phyloP scores from a whole-genome alignment of 2,888 invertebrate genomes.

The Cantharis rustica region DNA sequence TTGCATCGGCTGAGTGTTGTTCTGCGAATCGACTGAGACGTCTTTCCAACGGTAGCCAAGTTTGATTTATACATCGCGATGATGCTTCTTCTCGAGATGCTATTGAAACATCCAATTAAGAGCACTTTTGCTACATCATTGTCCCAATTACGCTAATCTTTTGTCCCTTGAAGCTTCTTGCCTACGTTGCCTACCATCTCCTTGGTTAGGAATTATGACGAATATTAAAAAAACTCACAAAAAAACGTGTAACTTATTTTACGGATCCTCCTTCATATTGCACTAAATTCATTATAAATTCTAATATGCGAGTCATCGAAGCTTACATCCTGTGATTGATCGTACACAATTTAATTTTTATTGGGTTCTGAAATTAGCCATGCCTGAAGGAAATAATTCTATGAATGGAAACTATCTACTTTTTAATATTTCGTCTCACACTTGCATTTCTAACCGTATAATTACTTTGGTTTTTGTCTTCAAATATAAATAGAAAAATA shows the following conservation, averaged over 20 bases:
- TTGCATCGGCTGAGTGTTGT: constrained; percentile 16
- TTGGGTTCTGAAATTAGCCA: constrained; percentile 48
- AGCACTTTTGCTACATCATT: constrained; percentile 40
- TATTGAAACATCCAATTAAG: constrained; percentile 43
- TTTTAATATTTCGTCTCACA: constrained; percentile 31
- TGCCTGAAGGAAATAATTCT: constrained; percentile 46
- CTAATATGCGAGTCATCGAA: constrained; percentile 47
- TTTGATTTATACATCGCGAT: constrained; percentile 33
- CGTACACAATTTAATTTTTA: constrained; percentile 44
- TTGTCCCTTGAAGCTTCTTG: constrained; percentile 12
- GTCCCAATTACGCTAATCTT: constrained; percentile 38
- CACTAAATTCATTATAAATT: constrained; percentile 29
- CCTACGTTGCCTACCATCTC: background rate
- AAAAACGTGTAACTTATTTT: background rate
- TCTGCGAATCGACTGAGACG: constrained; percentile 22
- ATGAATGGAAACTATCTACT: constrained; percentile 36
- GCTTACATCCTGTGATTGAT: constrained; percentile 50
- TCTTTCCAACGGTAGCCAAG: constrained; percentile 27
- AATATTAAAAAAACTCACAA: background rate
- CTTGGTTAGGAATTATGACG: background rate
- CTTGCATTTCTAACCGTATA: constrained; percentile 30
- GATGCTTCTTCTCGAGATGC: constrained; percentile 30
- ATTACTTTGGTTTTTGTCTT: constrained; percentile 30
- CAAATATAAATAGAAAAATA: constrained; percentile 30
- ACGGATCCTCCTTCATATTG: background rate